A percentile compares a stretch with the other conserved stretches of the same genome.
phyloP scores from a whole-genome alignment of 2,888 invertebrate genomes.

The Drosophila cognata region DNA sequence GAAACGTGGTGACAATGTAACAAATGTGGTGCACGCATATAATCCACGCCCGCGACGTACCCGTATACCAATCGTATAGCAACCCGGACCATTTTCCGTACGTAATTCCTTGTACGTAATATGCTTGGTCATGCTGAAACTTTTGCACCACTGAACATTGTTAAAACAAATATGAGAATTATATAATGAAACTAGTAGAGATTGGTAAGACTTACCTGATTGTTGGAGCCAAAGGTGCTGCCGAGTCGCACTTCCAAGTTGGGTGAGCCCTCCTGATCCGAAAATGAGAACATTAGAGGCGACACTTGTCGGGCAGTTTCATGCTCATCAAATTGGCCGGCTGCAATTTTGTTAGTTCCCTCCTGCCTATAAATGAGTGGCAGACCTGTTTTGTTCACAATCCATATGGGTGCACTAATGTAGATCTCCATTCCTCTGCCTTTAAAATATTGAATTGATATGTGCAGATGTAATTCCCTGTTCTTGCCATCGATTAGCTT shows the following conservation, averaged over 20 bases:
- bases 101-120: conserved; percentile 88
- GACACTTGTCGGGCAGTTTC: conserved; percentile 96
- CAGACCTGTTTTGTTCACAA: conserved; percentile 97
- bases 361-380: conserved; percentile 98
- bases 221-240: conserved; percentile 86
- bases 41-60: conserved; percentile 94
- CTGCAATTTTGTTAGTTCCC: conserved; percentile 90
- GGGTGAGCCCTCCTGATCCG: conserved; percentile 94
- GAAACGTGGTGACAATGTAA: conserved; percentile 96
- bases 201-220: conserved; percentile 85
- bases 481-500: conserved; percentile 91
- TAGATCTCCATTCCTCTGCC: conserved; percentile 89
- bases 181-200: too few species aligned
- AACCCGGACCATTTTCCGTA: conserved; percentile 85
- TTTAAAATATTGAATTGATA: conserved; percentile 87
- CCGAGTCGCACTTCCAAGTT: conserved; percentile 92
- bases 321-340: conserved; percentile 97
- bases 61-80: conserved; percentile 92
- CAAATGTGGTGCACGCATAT: conserved; percentile 95
- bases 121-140: conserved; percentile 93
- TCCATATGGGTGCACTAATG: conserved; percentile 95
- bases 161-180: background rate
- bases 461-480: conserved; percentile 91
- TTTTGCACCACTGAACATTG: conserved; percentile 91
- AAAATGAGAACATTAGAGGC: conserved; percentile 96